Base-by-base conservation (phyloP, 2,888 invertebrate genomes). In the Pinctada fucata region DNA sequence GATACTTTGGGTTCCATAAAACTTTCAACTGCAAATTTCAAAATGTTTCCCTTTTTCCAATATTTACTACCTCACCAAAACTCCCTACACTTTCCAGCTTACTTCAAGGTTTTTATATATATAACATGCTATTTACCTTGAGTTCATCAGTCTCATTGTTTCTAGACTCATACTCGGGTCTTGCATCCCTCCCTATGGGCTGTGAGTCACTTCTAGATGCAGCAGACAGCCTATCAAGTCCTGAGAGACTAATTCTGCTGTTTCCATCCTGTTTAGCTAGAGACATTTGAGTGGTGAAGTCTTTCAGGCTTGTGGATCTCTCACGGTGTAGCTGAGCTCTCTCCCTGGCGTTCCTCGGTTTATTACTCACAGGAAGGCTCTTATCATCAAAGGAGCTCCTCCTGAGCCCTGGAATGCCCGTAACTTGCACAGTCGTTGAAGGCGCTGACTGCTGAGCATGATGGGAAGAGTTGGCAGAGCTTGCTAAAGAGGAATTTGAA, bases 71-170 rank as follows among this genome's bases (percentile, higher is more conserved):
- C 31, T 31, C 31, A 31, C 31, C 31, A 31, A 31, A 31, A 31
- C 31, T 31, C 31, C 31, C 31, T 31, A 31, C 31, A 31, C 31
- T 31, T 31, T 31, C 31, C 31, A 31, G 31, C 31, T 31, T 31
- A 31, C 31, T 31, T 31, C 31, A 31, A 31, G 31, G 31, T 31
- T 31, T 31, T 31, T 31, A 31, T 31, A 31, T 31, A 31, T 31
- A 31, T 0, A 31, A 31, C 31, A 31, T 31, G 31, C 31, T 31
- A 31, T 31, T 86, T 79, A 92, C 92, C 90, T 92, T 92, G 45
- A 87, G 86, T 82, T 92, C 92, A 86, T 92, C 92, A 10, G 92
- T 92, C 80, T 91, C 91, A 84, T 92, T 91, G 77, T 86, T 83
- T 63, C 83, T 79, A 3, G 87, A 84, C 65, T 71, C 76, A 68